A percentile compares a stretch with the other conserved stretches of the same genome.
These are phyloP conservation scores for Chrysochloris asiatica DNA, from an alignment of 2,113 vertebrate species.

Conservation along the genomic window DNA sequence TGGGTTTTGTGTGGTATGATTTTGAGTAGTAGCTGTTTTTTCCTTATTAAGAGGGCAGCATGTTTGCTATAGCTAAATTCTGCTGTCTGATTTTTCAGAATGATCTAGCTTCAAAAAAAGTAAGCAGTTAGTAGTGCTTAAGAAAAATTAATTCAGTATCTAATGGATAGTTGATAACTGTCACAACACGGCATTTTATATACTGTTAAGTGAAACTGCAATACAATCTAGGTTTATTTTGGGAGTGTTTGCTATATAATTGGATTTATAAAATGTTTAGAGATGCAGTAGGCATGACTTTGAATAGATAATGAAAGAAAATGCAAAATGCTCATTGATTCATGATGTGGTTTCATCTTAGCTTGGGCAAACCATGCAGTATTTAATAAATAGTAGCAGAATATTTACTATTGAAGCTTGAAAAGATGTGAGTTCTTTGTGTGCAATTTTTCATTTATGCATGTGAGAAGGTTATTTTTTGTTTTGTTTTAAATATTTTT, in stretches of 20 bases:
- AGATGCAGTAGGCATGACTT: conserved; percentile 94
- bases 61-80: conserved; percentile 92
- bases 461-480: conserved; percentile 91
- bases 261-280: conserved; percentile 90
- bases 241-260: conserved; percentile 88
- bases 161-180: conserved; percentile 88
- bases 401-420: conserved; percentile 99
- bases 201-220: conserved; percentile 95
- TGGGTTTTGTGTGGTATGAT: conserved; percentile 91
- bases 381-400: conserved; percentile 97
- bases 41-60: conserved; percentile 88
- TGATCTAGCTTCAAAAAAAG: conserved; percentile 93
- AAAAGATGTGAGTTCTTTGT: conserved; percentile 98
- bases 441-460: conserved; percentile 99
- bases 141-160: conserved; percentile 94
- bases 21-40: conserved; percentile 90
- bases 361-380: conserved; percentile 98
- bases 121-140: conserved; percentile 93
- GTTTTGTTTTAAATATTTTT: conserved; percentile 89
- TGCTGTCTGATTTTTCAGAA: conserved; percentile 88
- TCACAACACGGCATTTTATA: conserved; percentile 92
- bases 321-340: conserved; percentile 90
- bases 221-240: conserved; percentile 94
- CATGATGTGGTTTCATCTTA: conserved; percentile 92
- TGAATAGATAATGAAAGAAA: conserved; percentile 91